Base-by-base conservation (phyloP, 1,140 invertebrate genomes). In the Nephila pilipes region DNA sequence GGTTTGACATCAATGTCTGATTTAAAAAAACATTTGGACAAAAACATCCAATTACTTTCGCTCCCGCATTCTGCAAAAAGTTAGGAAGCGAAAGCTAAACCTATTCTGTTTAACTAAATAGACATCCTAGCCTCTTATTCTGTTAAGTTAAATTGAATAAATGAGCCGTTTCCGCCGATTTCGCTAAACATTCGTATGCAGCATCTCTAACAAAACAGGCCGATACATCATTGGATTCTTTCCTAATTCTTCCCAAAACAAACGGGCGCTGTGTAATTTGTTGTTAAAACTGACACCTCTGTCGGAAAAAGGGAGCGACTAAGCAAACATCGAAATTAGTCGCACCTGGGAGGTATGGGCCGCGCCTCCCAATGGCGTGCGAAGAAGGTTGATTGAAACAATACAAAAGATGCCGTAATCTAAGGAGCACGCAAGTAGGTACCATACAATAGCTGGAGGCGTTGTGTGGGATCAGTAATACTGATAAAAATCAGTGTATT, bases 231-330 rank as follows among this genome's bases (percentile, higher is more conserved):
- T 75, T 29, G 12, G 3, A 20, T 29, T 18, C 25, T 32, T 25
- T 10, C 29, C 32, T 75, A 75, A 75, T 75, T 75, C 69, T 25
- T 32, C n/a, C 80, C 22, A 55, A 81, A 81, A 81, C 38, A 81
- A 81, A 81, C 38, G 46, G 36, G 18, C 18, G 4, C 20, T 46
- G 38, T 22, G 22, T 81, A 81, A 81, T 81, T 81, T 81, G 80
- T 81, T 81, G 80, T 81, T 81, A 81, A 55, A 81, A 81, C 80
- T 81, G 80, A 81, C 80, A 81, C 80, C 80, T 81, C 20, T 20
- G 38, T 25, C n/a, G 22, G 29, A 5, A 75, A 29, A 16, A 75
- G 65, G 65, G 69, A 75, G 29, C 14, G 29, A n/a, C 80, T 81
- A 81, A 81, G 25, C 80, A 81, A 81, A 81, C 80, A 81, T 55